phyloP scores from a whole-genome alignment of 2,888 invertebrate species.

The Dryobotodes eremita region DNA sequence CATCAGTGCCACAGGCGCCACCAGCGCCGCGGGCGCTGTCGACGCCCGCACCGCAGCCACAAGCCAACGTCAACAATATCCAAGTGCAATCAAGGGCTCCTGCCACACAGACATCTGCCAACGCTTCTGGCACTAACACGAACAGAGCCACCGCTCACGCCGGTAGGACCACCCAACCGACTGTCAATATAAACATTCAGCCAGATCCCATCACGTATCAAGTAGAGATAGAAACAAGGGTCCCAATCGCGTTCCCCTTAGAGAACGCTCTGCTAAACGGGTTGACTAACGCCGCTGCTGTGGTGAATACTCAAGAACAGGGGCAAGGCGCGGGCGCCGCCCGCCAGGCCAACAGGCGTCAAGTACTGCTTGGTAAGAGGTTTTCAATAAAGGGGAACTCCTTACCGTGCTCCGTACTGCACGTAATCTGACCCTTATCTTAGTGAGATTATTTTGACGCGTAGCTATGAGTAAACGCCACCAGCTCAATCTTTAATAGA shows the following conservation, averaged over 20 bases:
- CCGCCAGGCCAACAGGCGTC: slow-evolving; percentile 71
- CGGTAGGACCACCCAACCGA: slow-evolving; percentile 76
- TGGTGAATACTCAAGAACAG: slow-evolving; percentile 53
- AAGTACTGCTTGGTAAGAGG: slow-evolving; percentile 76
- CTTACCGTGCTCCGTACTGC: slow-evolving; percentile 22
- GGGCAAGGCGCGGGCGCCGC: slow-evolving; percentile 39
- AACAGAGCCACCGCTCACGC: slow-evolving; percentile 53
- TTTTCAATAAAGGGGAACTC: slow-evolving; percentile 27
- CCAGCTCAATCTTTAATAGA: slow-evolving; percentile 54
- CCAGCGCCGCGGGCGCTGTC: background rate
- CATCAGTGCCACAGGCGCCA: background rate
- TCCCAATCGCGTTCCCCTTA: slow-evolving; percentile 79
- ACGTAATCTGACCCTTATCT: slow-evolving; percentile 30
- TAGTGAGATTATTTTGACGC: slow-evolving; percentile 9
- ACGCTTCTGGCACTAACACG: slow-evolving; percentile 41
- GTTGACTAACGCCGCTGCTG: slow-evolving; percentile 64
- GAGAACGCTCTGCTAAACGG: slow-evolving; percentile 76
- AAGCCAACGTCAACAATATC: slow-evolving; percentile 11
- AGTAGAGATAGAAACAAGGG: slow-evolving; percentile 82
- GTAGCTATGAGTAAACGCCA: slow-evolving; percentile 41
- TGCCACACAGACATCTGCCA: slow-evolving; percentile 44
- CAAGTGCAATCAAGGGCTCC: slow-evolving; percentile 32
- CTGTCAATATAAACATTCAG: slow-evolving; percentile 74
- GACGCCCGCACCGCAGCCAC: slow-evolving; percentile 16
- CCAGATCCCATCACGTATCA: slow-evolving; percentile 79